A percentile compares a stretch with the other conserved stretches of the same genome.
Conservation (phyloP, 30 jellyfish, hydroid and myxozoan genomes). For the Rhopilema esculentum region DNA sequence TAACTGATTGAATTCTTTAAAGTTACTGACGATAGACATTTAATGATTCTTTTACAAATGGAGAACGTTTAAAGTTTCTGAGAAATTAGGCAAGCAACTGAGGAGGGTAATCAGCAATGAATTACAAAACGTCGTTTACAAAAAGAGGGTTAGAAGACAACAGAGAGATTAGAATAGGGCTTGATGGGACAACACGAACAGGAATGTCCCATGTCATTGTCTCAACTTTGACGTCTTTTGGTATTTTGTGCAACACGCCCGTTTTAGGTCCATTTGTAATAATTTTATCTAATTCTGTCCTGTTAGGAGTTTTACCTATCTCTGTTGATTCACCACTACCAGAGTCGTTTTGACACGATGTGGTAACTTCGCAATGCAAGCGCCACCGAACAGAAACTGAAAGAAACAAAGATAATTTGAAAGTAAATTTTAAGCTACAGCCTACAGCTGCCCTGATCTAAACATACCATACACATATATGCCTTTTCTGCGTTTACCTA, state of each 20-base stretch:
- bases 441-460: not conserved
- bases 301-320: not conserved
- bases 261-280: conserved; percentile 21
- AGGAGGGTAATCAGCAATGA: not conserved
- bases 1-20: not conserved
- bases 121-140: conserved; percentile 38
- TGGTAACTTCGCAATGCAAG: conserved; percentile 72
- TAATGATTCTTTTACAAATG: not conserved
- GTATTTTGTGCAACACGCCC: conserved; percentile 10
- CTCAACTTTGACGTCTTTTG: conserved; percentile 67
- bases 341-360: conserved; percentile 32
- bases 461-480: not conserved
- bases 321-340: conserved; percentile 4
- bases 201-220: conserved; percentile 95
- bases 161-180: conserved; percentile 85
- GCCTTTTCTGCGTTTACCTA: too few species aligned
- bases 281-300: not conserved
- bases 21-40: not conserved
- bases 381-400: conserved; percentile 87
- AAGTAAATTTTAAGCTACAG: not conserved
- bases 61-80: not conserved
- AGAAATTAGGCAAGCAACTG: not conserved
- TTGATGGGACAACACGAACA: conserved; percentile 78
- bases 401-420: not conserved
- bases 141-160: conserved; percentile 49